These are phyloP conservation scores for Scolopax bukidnonensis DNA, from an alignment of 2,797 vertebrate genomes.

Conservation along the genomic window DNA sequence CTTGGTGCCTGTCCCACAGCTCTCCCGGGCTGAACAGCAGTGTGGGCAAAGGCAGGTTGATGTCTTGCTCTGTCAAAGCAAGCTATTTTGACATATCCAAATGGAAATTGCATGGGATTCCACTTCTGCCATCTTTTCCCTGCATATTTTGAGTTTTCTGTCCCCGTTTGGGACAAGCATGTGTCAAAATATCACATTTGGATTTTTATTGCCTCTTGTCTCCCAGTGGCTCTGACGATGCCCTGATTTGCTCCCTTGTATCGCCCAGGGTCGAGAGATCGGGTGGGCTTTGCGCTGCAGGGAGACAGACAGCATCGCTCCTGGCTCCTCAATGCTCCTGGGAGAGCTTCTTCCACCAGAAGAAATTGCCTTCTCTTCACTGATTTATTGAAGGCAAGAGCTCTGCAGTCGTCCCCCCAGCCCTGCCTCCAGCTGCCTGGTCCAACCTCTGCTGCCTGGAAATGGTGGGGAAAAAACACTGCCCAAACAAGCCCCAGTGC, in stretches of 20 bases:
- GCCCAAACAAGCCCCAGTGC: rapidly evolving
- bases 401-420: not conserved
- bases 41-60: not conserved
- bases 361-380: not conserved
- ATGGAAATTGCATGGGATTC: not conserved
- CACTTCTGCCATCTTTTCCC: not conserved
- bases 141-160: not conserved
- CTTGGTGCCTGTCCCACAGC: not conserved
- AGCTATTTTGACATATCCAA: not conserved
- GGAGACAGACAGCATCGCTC: rapidly evolving
- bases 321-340: rapidly evolving
- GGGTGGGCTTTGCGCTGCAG: not conserved
- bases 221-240: rapidly evolving
- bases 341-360: not conserved
- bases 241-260: not conserved
- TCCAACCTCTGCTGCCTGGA: not conserved
- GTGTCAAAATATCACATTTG: not conserved
- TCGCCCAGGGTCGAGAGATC: rapidly evolving
- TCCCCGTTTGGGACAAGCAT: not conserved
- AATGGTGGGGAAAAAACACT: not conserved
- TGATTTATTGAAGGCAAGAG: not conserved
- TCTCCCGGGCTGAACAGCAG: not conserved
- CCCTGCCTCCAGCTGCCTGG: not conserved
- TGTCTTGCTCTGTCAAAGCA: not conserved
- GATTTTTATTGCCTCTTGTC: not conserved